Conservation (phyloP, 2,113 vertebrate species). For the Ceyx margarethae region DNA sequence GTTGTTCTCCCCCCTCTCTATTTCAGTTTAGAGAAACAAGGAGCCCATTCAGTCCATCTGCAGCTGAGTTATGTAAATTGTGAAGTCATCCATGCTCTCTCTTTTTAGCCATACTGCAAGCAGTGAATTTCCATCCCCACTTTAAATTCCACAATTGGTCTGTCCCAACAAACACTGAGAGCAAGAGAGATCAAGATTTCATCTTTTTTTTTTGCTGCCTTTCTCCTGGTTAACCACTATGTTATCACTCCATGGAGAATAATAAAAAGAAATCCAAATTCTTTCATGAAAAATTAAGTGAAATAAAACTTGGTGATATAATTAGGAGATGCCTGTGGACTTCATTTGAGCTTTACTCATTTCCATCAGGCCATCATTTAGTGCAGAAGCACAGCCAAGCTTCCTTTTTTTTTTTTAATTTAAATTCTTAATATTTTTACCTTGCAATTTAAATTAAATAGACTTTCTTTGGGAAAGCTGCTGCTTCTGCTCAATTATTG, state of each 20-base stretch:
- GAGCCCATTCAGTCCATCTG: slow-evolving; percentile 28
- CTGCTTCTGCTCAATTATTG: not conserved
- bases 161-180: not conserved
- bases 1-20: not conserved
- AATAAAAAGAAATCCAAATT: slow-evolving; percentile 8
- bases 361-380: not conserved
- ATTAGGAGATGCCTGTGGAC: slow-evolving; percentile 14
- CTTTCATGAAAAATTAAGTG: slow-evolving; percentile 8
- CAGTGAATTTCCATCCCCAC: slow-evolving; percentile 50
- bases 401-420: not conserved
- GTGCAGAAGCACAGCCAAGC: not conserved
- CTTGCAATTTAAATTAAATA: not conserved
- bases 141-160: slow-evolving; percentile 28
- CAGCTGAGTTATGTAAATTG: slow-evolving; percentile 64
- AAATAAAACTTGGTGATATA: slow-evolving; percentile 34
- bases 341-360: not conserved
- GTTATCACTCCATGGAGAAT: not conserved
- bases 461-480: not conserved
- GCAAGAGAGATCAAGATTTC: not conserved
- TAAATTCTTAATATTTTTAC: not conserved
- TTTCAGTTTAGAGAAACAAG: slow-evolving; percentile 25
- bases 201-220: not conserved
- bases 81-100: slow-evolving; percentile 63
- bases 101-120: slow-evolving; percentile 39
- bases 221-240: slow-evolving; percentile 2